Conservation (phyloP, 2,113 vertebrate species). For the Strix aluco region DNA sequence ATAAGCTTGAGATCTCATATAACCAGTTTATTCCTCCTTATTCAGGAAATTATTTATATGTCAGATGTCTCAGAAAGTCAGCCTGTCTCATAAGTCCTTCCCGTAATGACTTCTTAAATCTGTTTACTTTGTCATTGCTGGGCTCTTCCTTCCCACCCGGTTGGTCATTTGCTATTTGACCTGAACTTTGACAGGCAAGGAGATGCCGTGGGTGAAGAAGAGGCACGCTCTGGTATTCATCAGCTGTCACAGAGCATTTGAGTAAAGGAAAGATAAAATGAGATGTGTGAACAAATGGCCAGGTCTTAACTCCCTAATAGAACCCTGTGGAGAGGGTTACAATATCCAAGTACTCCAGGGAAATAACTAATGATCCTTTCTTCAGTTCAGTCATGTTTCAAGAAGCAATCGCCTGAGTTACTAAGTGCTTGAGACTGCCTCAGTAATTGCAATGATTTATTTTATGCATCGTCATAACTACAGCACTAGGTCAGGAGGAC, state of each 20-base stretch:
- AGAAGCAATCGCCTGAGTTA: conserved; percentile 31
- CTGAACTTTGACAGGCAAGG: background rate
- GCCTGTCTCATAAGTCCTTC: background rate
- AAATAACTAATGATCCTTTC: conserved; percentile 61
- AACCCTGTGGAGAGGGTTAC: conserved; percentile 43
- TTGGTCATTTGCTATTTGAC: background rate
- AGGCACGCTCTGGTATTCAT: background rate
- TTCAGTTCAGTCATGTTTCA: conserved; percentile 56
- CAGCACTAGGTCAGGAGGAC: conserved; percentile 25
- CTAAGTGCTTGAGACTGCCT: conserved; percentile 52
- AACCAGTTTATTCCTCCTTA: background rate
- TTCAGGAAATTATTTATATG: background rate
- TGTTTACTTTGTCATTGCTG: background rate
- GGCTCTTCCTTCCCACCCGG: background rate
- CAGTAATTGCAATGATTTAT: conserved; percentile 59
- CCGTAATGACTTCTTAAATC: background rate
- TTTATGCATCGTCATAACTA: conserved; percentile 41
- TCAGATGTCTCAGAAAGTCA: background rate
- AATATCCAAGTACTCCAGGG: conserved; percentile 40
- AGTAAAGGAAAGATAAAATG: conserved; percentile 4
- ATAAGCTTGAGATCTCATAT: background rate
- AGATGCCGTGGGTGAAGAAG: background rate
- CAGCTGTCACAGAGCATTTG: background rate
- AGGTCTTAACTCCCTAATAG: conserved; percentile 38
- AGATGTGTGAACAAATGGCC: conserved; percentile 27